Conservation (phyloP, 2,888 invertebrate species). For the Campoletis raptor region DNA sequence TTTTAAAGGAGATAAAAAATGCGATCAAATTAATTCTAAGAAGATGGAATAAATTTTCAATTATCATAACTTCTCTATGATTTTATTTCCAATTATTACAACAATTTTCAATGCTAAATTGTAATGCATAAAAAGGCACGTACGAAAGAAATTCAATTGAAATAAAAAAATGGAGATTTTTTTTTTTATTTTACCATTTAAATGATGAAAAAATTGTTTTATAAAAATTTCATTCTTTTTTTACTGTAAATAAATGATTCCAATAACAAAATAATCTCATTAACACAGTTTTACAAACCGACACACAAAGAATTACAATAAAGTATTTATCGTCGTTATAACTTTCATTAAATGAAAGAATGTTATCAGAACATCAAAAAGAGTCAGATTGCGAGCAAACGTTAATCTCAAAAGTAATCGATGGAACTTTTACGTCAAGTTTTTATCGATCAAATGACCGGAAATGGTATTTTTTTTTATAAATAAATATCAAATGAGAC, state of each 20-base stretch:
- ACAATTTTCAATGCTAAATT: not conserved
- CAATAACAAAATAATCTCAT: not conserved
- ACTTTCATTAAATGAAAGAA: not conserved
- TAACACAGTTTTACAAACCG: not conserved
- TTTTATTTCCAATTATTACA: not conserved
- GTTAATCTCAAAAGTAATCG: slow-evolving; percentile 11
- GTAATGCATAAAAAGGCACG: too few species aligned
- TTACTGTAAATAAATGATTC: not conserved
- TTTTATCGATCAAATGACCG: slow-evolving; percentile 18
- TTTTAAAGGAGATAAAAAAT: not conserved
- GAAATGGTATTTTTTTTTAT: not conserved
- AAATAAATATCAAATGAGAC: not conserved
- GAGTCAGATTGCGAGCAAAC: not conserved
- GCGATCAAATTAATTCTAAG: too few species aligned
- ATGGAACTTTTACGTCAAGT: not conserved
- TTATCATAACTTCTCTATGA: not conserved
- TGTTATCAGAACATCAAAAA: not conserved
- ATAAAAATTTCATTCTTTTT: not conserved
- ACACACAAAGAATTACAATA: not conserved
- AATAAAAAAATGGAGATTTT: too few species aligned
- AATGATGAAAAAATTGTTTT: not conserved
- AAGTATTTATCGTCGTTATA: not conserved
- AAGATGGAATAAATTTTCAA: not conserved
- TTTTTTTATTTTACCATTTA: not conserved
- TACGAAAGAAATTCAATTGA: too few species aligned